A percentile compares a stretch with the other conserved stretches of the same genome.
Conservation (phyloP, 2,113 vertebrate species). For the Oncorhynchus kisutch region DNA sequence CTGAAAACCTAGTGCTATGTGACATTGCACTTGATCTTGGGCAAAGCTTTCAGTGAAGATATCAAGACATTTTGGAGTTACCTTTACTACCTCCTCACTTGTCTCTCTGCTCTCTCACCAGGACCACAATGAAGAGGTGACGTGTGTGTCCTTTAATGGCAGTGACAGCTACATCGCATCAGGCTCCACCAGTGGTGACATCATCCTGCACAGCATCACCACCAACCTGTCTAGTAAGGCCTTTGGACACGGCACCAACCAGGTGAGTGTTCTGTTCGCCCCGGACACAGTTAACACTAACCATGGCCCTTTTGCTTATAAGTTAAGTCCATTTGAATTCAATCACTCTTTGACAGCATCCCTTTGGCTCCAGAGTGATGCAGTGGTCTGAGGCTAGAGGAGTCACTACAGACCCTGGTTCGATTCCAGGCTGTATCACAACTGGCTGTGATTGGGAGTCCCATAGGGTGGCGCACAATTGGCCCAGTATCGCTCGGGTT, state of each 20-base stretch:
- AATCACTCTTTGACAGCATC: no score
- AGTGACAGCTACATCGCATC: conserved; percentile 90
- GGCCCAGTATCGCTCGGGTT: no score
- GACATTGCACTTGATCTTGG: not conserved
- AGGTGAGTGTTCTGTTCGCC: conserved; percentile 71
- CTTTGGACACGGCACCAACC: conserved; percentile 86
- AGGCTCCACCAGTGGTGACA: conserved; percentile 91
- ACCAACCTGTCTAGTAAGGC: conserved; percentile 90
- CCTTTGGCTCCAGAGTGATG: no score
- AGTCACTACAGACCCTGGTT: no score
- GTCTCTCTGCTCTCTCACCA: conserved; percentile 39
- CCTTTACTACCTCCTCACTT: not conserved
- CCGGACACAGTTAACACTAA: not conserved
- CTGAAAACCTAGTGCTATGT: not conserved
- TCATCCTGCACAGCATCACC: conserved; percentile 90
- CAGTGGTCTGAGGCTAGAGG: no score
- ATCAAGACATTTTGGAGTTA: not conserved
- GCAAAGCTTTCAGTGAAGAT: not conserved
- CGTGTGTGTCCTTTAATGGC: conserved; percentile 86
- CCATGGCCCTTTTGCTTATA: no score
- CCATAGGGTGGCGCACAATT: no score
- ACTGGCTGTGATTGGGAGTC: no score
- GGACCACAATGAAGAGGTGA: conserved; percentile 94
- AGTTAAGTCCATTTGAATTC: no score
- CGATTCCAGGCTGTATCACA: no score